Base-by-base conservation (phyloP, 2,888 invertebrate genomes). In the Parnassius glacialis region DNA sequence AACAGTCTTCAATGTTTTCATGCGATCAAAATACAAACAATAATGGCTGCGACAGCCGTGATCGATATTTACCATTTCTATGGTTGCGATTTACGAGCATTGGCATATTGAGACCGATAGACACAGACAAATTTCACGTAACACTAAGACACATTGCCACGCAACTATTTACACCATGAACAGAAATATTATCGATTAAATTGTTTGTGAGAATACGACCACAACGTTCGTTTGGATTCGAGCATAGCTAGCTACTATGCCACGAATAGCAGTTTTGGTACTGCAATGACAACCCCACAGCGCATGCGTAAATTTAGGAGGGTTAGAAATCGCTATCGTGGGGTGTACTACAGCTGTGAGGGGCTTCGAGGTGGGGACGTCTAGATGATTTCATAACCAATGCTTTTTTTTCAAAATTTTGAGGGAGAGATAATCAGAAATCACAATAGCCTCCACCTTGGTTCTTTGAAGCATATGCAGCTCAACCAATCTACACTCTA, bases 11-110 rank as follows among this genome's bases (percentile, higher is more conserved):
- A 34, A 52, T 51, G 34, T 10, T n/a, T 34, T 34, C 34, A 34
- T 34, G 34, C 5, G 34, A 58, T 12, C 60, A 65, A 65, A 59
- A 65, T 59, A 67, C 47, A 64, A 55, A 62, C 67, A 64, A 70
- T 76, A 83, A 88, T 89, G 88, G 88, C 87, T 75, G 84, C 81
- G 74, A 72, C 73, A 70, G 68, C 76, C 68, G 74, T 74, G 86
- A 87, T 90, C 90, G 79, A 90, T 91, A 90, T 76, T 90, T 88
- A 91, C 91, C 91, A 84, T 83, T 86, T 79, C 76, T 81, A 70
- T 72, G 82, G 73, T 74, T 84, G 67, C 79, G 73, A 71, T 89
- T 84, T 66, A 90, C 77, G 76, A 90, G 76, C 62, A 88, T 68
- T 67, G 91, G 87, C 91, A 91, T 91, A 81, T 81, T 83, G 70